phyloP scores from a whole-genome alignment of 2,113 vertebrate species.

The Dinomys branickii region DNA sequence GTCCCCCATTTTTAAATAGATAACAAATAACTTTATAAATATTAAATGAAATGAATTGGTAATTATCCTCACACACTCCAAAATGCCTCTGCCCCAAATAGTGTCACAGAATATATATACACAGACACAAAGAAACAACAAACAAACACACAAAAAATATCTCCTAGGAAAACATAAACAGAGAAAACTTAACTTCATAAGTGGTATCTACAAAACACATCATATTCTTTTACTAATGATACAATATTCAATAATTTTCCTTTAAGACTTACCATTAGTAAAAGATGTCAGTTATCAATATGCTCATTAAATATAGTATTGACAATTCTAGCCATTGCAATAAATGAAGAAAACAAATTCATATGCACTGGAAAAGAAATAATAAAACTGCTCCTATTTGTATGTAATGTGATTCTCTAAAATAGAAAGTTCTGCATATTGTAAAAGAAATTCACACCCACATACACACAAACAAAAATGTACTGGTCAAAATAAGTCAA shows the following conservation, averaged over 20 bases:
- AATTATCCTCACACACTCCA: background rate
- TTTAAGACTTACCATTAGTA: background rate
- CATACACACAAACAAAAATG: background rate
- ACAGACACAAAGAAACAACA: background rate
- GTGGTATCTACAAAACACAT: background rate
- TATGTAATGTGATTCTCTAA: background rate
- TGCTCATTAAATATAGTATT: background rate
- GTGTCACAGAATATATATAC: background rate
- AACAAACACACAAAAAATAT: background rate
- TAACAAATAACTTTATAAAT: background rate
- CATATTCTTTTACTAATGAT: background rate
- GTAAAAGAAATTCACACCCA: background rate
- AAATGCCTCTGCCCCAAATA: background rate
- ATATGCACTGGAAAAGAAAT: background rate
- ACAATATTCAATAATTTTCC: background rate
- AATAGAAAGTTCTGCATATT: background rate
- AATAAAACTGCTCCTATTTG: background rate
- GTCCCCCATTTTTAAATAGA: background rate
- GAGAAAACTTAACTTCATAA: background rate
- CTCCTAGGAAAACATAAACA: background rate
- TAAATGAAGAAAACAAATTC: background rate
- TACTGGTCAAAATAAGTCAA: background rate
- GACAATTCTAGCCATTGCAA: background rate
- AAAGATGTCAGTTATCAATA: background rate
- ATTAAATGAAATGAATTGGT: background rate